These are phyloP conservation scores for Pseudomyrmex dendroicus DNA, from an alignment of 1,140 invertebrate species.

Conservation along the genomic window DNA sequence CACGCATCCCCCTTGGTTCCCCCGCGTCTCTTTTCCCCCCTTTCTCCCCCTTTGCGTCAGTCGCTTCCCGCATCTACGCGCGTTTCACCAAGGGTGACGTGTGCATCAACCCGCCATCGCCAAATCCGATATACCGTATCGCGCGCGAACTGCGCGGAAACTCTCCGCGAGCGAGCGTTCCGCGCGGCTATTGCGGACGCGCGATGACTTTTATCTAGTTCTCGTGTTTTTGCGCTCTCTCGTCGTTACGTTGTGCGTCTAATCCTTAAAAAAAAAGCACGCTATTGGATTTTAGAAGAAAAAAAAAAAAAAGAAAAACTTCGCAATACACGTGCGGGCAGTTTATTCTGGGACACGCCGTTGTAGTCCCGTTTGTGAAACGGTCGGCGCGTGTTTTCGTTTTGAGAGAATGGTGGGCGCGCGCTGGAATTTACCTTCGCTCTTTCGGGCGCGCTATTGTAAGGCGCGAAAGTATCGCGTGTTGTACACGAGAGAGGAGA, in stretches of 20 bases:
- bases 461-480: conserved; percentile 46
- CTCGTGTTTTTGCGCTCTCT: not conserved
- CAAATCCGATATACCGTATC: conserved; percentile 40
- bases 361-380: not conserved
- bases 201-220: not conserved
- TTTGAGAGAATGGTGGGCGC: not conserved
- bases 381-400: not conserved
- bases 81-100: conserved; percentile 41
- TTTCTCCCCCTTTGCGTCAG: not conserved
- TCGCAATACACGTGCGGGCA: not conserved
- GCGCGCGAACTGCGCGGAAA: not conserved
- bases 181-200: not conserved
- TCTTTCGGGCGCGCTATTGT: not conserved
- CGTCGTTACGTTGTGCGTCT: not conserved
- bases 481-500: not conserved
- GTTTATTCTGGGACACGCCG: not conserved
- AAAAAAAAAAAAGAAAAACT: not conserved
- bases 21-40: not conserved
- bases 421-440: not conserved
- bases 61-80: conserved; percentile 27
- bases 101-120: conserved; percentile 45
- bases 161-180: not conserved
- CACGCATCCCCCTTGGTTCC: not conserved
- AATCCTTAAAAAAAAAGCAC: not conserved
- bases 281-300: not conserved